These are phyloP conservation scores for Disparrhopalites patrizii DNA, from an alignment of 2,888 invertebrate species.

Conservation along the genomic window DNA sequence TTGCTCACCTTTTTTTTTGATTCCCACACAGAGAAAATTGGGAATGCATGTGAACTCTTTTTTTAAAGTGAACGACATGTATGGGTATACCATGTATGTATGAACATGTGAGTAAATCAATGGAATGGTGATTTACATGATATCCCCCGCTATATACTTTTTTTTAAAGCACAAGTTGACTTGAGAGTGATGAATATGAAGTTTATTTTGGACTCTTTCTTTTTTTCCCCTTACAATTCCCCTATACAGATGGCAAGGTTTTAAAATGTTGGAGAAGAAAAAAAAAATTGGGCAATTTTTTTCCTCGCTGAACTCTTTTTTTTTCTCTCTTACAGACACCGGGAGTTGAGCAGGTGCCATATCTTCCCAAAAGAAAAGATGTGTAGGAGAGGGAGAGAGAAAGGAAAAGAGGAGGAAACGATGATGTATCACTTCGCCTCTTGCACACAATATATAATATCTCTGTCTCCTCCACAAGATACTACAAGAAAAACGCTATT, in stretches of 20 bases:
- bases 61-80: no score
- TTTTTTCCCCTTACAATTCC: neutral
- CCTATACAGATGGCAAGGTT: neutral
- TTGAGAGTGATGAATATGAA: slow-evolving; percentile 3
- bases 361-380: no score
- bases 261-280: no score
- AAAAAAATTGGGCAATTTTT: no score
- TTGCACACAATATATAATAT: neutral
- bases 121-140: slow-evolving; percentile 1
- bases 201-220: slow-evolving; percentile 17
- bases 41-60: neutral
- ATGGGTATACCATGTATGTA: no score
- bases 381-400: no score
- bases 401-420: neutral
- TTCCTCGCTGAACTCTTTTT: no score
- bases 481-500: no score
- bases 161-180: no score
- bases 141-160: neutral
- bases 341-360: neutral
- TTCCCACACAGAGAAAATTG: neutral
- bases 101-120: no score
- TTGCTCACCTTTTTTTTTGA: neutral
- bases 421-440: neutral
- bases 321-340: neutral
- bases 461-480: no score